Conservation (phyloP, 2,888 invertebrate genomes). For the Limnephilus marmoratus region DNA sequence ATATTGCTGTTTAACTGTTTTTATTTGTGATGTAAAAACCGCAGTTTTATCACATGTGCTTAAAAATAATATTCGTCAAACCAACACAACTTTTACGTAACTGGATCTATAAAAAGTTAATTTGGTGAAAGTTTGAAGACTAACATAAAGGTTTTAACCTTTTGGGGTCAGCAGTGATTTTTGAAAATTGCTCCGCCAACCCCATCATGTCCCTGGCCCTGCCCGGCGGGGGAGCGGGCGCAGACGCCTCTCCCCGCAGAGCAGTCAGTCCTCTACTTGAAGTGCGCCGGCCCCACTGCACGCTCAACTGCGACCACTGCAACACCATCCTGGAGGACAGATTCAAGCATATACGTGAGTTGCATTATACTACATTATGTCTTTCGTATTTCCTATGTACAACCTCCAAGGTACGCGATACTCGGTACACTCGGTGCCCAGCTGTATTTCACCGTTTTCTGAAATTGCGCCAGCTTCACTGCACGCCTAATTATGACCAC, state of each 20-base stretch:
- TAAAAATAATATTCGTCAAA: not conserved
- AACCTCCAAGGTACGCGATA: no score
- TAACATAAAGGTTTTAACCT: not conserved
- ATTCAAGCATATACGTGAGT: conserved; percentile 80
- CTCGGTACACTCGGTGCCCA: no score
- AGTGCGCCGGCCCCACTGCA: conserved; percentile 84
- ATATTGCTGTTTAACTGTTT: not conserved
- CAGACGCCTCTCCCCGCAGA: conserved; percentile 80
- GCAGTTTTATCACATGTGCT: not conserved
- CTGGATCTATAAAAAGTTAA: not conserved
- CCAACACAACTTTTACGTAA: not conserved
- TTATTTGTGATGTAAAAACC: not conserved
- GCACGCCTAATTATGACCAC: no score
- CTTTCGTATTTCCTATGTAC: no score
- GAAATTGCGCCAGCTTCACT: no score
- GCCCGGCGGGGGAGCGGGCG: conserved; percentile 74
- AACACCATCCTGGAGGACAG: conserved; percentile 83
- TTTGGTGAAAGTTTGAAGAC: not conserved
- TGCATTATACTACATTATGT: not conserved
- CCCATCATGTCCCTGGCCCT: conserved; percentile 78
- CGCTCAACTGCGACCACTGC: conserved; percentile 85
- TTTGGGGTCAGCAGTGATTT: not conserved
- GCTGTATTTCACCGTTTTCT: not conserved
- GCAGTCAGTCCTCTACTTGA: conserved; percentile 84
- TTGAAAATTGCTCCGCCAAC: conserved; percentile 19